Percentiles rank a stretch among this genome's conserved stretches.
These are phyloP conservation scores for Lithophane semibrunnea DNA, from an alignment of 2,888 invertebrate genomes.

Conservation along the genomic window DNA sequence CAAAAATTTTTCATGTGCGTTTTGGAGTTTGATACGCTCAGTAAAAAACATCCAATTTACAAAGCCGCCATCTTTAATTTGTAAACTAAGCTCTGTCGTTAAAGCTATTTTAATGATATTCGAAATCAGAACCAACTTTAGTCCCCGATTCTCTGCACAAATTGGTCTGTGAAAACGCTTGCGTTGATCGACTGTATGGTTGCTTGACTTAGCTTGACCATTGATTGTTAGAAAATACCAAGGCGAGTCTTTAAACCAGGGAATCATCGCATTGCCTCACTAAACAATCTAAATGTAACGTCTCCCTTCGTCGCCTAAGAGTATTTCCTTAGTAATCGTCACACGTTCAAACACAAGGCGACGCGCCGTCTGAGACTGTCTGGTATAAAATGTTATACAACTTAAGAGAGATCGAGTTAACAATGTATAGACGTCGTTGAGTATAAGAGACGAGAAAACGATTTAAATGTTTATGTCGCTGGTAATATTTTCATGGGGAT, in stretches of 20 bases:
- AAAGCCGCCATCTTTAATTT: too few species aligned
- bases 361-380: conserved; percentile 22
- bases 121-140: too few species aligned
- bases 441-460: background rate
- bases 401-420: background rate
- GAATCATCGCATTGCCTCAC: background rate
- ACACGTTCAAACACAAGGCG: conserved; percentile 3
- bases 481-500: background rate
- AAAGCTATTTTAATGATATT: too few species aligned
- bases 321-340: background rate
- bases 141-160: too few species aligned
- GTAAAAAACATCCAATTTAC: too few species aligned
- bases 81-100: too few species aligned
- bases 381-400: background rate
- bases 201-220: too few species aligned
- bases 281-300: conserved; percentile 8
- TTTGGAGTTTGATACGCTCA: too few species aligned
- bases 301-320: background rate
- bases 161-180: too few species aligned
- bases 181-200: too few species aligned
- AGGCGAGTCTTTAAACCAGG: background rate
- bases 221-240: background rate
- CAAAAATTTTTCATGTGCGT: too few species aligned
- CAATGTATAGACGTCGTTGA: background rate
- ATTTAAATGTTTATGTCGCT: conserved; percentile 1